Evolutionary conservation across 2,888 invertebrate genomes (phyloP), one percentile per base, ranked within the genome.

Genomic region (Elgonia sp.): DNA sequence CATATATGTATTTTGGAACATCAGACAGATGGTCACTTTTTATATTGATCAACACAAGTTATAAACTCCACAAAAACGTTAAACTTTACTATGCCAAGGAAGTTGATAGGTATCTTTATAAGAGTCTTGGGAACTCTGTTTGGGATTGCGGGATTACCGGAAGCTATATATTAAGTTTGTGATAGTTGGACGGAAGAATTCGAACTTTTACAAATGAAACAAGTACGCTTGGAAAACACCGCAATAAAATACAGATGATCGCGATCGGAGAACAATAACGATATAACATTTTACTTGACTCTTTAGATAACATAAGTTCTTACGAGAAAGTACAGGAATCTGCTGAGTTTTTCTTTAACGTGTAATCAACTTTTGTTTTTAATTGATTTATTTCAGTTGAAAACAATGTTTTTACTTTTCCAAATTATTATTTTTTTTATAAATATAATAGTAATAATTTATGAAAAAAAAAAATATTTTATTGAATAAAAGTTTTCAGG

Each of bases 41-140:
- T 84, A 70, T 84, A 77, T 84, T 70, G 69, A 84, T 84, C 84
- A 62, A 70, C 29, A 70, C 62, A 72, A 81, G 70, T 81, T 88
- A 65, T 86, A 81, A 81, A 89, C 84, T 76, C 76, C 3, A 53
- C 9, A 62, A 73, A 81, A 82, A 83, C 86, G 81, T 53, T 83
- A 79, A 88, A 86, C 79, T 88, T 86, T 86, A 77, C 83, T 75
- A 82, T 83, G 75, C 76, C 80, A 73, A 53, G 70, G 87, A 84
- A 88, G 81, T 84, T 84, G 82, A 87, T 87, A 67, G 79, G 73
- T 73, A 82, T 79, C 83, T 87, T 83, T 83, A 87, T 79, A 83
- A 83, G 79, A 69, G 79, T 14, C 79, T 57, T 73, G 86, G 79
- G 79, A 83, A 73, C 79, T 72, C 42, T 21, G 73, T 63, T 76